phyloP scores from a whole-genome alignment of 2,888 invertebrate species.

The Gnatocerus cornutus region DNA sequence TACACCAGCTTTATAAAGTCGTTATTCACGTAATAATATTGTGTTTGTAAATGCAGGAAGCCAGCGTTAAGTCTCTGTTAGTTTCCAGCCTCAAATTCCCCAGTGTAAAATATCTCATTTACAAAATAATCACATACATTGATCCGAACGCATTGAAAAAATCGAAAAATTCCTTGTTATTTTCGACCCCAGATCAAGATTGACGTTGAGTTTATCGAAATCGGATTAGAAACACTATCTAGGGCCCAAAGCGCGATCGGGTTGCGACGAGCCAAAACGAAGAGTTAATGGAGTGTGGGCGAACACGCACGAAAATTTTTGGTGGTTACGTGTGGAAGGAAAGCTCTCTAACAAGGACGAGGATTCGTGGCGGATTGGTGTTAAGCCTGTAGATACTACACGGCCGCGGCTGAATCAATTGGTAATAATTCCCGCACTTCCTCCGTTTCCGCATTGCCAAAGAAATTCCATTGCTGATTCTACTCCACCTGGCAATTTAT shows the following conservation, averaged over 20 bases:
- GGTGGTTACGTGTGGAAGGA: slow-evolving; percentile 42
- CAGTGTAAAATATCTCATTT: slow-evolving; percentile 33
- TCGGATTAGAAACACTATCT: slow-evolving; percentile 61
- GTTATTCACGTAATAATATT: slow-evolving; percentile 62
- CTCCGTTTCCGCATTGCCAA: slow-evolving; percentile 2
- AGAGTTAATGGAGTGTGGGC: not conserved
- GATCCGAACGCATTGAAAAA: not conserved
- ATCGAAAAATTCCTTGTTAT: slow-evolving; percentile 60
- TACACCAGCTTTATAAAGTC: slow-evolving; percentile 63
- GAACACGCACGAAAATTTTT: slow-evolving; percentile 46
- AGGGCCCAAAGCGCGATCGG: slow-evolving; percentile 51
- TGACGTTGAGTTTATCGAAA: slow-evolving; percentile 65
- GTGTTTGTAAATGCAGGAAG: slow-evolving; percentile 63
- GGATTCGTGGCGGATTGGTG: slow-evolving; percentile 58
- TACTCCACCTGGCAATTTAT: slow-evolving; percentile 29
- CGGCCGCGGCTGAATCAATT: slow-evolving; percentile 9
- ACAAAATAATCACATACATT: slow-evolving; percentile 10
- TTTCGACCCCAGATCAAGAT: slow-evolving; percentile 62
- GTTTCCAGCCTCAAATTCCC: slow-evolving; percentile 24
- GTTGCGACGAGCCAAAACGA: slow-evolving; percentile 39
- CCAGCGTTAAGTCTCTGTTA: slow-evolving; percentile 46
- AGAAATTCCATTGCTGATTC: not conserved
- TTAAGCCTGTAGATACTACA: slow-evolving; percentile 61
- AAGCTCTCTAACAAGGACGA: slow-evolving; percentile 60
- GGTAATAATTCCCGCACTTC: not conserved